phyloP scores from a whole-genome alignment of 1,140 invertebrate genomes.

The Acyrthosiphon pisum region DNA sequence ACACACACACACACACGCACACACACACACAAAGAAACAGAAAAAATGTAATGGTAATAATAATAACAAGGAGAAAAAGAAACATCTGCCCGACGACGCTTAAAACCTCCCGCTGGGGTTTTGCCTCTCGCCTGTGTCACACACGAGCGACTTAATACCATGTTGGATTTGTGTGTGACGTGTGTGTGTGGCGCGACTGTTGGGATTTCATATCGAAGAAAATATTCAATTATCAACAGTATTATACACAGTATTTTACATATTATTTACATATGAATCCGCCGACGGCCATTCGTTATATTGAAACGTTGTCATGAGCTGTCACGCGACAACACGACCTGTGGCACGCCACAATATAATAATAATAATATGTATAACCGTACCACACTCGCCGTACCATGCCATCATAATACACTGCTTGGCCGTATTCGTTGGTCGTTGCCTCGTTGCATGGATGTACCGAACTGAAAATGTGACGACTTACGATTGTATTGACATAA shows the following conservation, averaged over 20 bases:
- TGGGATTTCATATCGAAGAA: slow-evolving; percentile 18
- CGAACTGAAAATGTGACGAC: not conserved
- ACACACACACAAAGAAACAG: not conserved
- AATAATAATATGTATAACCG: not conserved
- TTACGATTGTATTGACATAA: not conserved
- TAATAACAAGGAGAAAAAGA: slow-evolving; percentile 25
- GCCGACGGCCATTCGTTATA: slow-evolving; percentile 1
- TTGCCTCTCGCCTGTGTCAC: slow-evolving; percentile 26
- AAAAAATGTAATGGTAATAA: slow-evolving; percentile 31
- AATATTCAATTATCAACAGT: slow-evolving; percentile 36
- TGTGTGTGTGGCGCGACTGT: too few relatives aligned
- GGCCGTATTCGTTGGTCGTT: not conserved
- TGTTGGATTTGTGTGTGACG: not conserved
- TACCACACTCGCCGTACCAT: not conserved
- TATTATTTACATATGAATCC: slow-evolving; percentile 10
- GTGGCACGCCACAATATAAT: slow-evolving; percentile 8
- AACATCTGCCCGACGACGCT: slow-evolving; percentile 46
- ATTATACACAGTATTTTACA: slow-evolving; percentile 21
- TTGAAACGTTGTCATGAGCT: not conserved
- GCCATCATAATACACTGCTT: not conserved
- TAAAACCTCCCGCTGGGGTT: slow-evolving; percentile 48
- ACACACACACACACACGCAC: not conserved
- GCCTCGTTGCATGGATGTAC: not conserved
- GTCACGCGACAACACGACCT: not conserved
- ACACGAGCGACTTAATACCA: slow-evolving; percentile 29